These are phyloP conservation scores for Ooceraea biroi DNA, from an alignment of 1,140 invertebrate genomes.

Conservation along the genomic window DNA sequence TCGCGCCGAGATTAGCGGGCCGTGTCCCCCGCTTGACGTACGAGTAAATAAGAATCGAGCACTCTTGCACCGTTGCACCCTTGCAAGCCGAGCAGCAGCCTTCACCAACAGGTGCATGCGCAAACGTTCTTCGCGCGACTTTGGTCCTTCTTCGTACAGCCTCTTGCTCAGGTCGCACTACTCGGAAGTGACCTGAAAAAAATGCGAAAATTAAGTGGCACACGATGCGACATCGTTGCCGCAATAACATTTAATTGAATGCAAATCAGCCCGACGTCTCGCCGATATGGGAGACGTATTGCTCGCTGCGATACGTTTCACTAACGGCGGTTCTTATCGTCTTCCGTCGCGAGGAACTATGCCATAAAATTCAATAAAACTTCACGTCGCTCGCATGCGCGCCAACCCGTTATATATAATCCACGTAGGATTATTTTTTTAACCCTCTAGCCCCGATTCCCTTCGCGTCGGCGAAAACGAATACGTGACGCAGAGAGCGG, in stretches of 20 bases:
- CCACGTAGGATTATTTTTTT: conserved; percentile 52
- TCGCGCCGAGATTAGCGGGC: conserved; percentile 52
- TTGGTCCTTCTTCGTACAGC: not conserved
- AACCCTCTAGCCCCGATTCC: not conserved
- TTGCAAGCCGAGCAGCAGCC: conserved; percentile 28
- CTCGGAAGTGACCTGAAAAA: not conserved
- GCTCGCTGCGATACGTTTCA: not conserved
- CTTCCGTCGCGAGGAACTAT: conserved; percentile 37
- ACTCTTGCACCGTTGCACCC: conserved; percentile 34
- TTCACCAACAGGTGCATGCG: conserved; percentile 77
- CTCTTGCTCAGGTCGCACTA: not conserved
- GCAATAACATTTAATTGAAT: not conserved
- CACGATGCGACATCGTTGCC: not conserved
- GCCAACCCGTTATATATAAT: conserved; percentile 58
- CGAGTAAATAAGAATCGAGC: conserved; percentile 43
- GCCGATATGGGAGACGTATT: not conserved
- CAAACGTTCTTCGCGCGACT: conserved; percentile 57
- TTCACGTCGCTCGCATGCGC: conserved; percentile 57
- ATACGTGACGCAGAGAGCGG: conserved; percentile 7
- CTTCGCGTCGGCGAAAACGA: not conserved
- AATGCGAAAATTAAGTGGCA: not conserved
- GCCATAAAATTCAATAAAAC: conserved; percentile 61
- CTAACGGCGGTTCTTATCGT: conserved; percentile 37
- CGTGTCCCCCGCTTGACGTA: not conserved
- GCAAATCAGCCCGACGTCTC: not conserved